Base-by-base conservation (phyloP, 2,113 vertebrate genomes). In the Athene cunicularia region DNA sequence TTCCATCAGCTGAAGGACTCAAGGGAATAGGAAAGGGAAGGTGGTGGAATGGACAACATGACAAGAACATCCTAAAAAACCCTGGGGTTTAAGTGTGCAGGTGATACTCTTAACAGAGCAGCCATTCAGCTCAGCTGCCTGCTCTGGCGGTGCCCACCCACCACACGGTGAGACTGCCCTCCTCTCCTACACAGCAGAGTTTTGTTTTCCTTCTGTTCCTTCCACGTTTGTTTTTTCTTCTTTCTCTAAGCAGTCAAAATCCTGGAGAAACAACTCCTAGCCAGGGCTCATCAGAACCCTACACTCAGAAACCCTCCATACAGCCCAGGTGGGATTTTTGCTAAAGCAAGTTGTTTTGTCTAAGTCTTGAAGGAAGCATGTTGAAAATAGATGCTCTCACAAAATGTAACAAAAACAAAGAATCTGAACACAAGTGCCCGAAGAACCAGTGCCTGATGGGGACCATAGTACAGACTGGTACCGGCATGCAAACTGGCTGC, bases 121-220 rank as follows among this genome's bases (percentile, higher is more conserved):
- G n/a, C 26, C 4, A 0, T 14, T 43, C 33, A 75, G 41, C 39
- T 59, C 30, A 67, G 49, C 37, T 59, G 45, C 68, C 35, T 43
- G 4, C 53, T 64, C 53, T 35, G 18, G 9, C 60, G 50, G 22
- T 6, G 4, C 26, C 43, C 16, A 22, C 19, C n/a, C 32, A 63
- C 32, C 39, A 53, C 1, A 1, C 17, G 37, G 41, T 0, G 0
- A 1, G 4, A 60, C 35, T 68, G 32, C 26, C 24, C 28, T 71
- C 1, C 2, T 68, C 63, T 77, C 53, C 41, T 76, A 23, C 43
- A 49, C 19, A 63, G 41, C 14, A 27, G 27, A 71, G 11, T 30
- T 85, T 68, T 43, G 23, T 26, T 85, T 85, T 50, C 8, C 21
- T 73, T 67, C 37, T 71, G 16, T 58, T 50, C 21, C 21, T 58